phyloP scores from a whole-genome alignment of 2,113 vertebrate genomes.

The Pelecanus crispus region DNA sequence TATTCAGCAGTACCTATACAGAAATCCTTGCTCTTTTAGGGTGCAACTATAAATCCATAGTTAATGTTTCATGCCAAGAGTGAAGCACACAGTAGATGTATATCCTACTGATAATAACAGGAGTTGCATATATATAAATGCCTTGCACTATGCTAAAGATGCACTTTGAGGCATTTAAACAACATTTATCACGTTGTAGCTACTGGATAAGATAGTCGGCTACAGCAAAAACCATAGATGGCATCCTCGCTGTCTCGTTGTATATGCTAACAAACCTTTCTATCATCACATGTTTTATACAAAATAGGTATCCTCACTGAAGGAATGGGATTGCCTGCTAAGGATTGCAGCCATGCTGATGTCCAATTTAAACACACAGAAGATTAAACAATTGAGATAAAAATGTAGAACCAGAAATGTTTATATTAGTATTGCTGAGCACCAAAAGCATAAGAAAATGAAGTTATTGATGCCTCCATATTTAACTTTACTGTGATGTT shows the following conservation, averaged over 20 bases:
- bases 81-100: neutral
- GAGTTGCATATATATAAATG: neutral
- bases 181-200: neutral
- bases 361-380: neutral
- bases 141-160: neutral
- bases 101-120: neutral
- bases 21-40: neutral
- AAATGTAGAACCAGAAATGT: neutral
- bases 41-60: neutral
- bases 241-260: neutral
- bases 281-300: conserved; percentile 14
- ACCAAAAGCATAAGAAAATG: neutral
- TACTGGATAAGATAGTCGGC: neutral
- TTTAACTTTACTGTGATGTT: neutral
- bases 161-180: neutral
- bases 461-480: neutral
- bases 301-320: neutral
- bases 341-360: neutral
- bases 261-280: neutral
- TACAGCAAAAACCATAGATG: neutral
- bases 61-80: neutral
- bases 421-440: neutral
- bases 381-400: neutral
- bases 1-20: neutral
- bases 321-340: neutral